phyloP scores from a whole-genome alignment of 1,140 invertebrate species.

The Eubasilissa regina region DNA sequence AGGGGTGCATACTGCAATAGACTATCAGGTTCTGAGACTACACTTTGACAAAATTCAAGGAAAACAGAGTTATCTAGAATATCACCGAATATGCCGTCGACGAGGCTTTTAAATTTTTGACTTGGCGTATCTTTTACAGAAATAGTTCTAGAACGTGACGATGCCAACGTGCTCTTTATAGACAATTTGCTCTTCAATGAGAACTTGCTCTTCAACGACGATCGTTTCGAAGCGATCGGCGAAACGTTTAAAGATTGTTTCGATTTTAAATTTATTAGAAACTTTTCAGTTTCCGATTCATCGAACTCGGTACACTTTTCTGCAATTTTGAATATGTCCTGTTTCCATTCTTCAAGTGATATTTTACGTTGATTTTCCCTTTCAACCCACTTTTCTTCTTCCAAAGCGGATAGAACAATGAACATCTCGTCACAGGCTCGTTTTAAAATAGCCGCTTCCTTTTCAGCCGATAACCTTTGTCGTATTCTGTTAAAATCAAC shows the following conservation, averaged over 20 bases:
- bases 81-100: neutral
- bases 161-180: too few species aligned
- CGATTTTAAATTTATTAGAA: neutral
- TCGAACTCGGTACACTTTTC: constrained; percentile 7
- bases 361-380: constrained; percentile 62
- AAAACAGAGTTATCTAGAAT: neutral
- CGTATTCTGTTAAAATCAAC: constrained; percentile 58
- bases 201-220: too few species aligned
- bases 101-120: neutral
- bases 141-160: too few species aligned
- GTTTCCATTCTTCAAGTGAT: constrained; percentile 60
- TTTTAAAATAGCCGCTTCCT: constrained; percentile 50
- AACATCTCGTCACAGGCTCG: constrained; percentile 68
- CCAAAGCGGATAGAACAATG: constrained; percentile 64
- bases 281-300: neutral
- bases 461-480: neutral
- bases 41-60: constrained; percentile 16
- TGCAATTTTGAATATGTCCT: neutral
- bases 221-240: too few species aligned
- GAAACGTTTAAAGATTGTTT: too few species aligned
- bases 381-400: constrained; percentile 64
- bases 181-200: too few species aligned
- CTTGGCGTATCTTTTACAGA: too few species aligned
- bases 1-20: constrained; percentile 30
- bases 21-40: constrained; percentile 5